These are phyloP conservation scores for Burhinus bistriatus DNA, from an alignment of 2,113 vertebrate genomes.

Conservation along the genomic window DNA sequence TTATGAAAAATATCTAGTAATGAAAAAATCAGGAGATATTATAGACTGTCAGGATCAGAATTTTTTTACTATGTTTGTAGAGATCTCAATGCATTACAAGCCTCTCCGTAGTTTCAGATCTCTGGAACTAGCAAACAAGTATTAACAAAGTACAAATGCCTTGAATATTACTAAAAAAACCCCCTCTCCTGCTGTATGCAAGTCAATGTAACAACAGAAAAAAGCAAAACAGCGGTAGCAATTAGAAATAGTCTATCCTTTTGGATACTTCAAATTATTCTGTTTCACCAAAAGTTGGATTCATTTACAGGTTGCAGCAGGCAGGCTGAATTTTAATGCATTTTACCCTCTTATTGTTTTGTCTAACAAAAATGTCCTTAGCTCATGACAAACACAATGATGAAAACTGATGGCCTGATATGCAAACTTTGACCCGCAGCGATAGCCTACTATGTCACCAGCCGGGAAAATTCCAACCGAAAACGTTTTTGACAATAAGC, in stretches of 20 bases:
- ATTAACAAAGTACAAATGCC: not conserved
- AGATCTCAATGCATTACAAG: not conserved
- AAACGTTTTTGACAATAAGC: slow-evolving; percentile 58
- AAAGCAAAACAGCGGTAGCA: not conserved
- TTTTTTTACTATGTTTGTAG: not conserved
- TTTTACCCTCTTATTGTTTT: not conserved
- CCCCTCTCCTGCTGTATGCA: rapidly evolving
- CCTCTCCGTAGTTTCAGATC: not conserved
- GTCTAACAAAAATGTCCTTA: not conserved
- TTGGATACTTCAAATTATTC: not conserved
- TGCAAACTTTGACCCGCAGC: slow-evolving; percentile 64
- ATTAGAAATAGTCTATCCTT: not conserved
- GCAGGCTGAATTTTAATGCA: not conserved
- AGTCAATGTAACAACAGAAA: not conserved
- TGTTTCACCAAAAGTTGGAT: not conserved
- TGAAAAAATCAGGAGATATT: not conserved
- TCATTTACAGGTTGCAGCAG: not conserved
- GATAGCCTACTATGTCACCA: slow-evolving; percentile 33
- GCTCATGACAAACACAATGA: slow-evolving; percentile 54
- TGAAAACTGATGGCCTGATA: slow-evolving; percentile 64
- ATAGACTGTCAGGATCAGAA: not conserved
- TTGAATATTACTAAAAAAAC: not conserved
- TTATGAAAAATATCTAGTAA: not conserved
- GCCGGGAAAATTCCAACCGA: slow-evolving; percentile 15
- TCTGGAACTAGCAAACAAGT: not conserved